Evolutionary conservation across 92 coral and sea anemone species (phyloP), one percentile per base, ranked within the genome.

Genomic region (Pocillopora meandrina): DNA sequence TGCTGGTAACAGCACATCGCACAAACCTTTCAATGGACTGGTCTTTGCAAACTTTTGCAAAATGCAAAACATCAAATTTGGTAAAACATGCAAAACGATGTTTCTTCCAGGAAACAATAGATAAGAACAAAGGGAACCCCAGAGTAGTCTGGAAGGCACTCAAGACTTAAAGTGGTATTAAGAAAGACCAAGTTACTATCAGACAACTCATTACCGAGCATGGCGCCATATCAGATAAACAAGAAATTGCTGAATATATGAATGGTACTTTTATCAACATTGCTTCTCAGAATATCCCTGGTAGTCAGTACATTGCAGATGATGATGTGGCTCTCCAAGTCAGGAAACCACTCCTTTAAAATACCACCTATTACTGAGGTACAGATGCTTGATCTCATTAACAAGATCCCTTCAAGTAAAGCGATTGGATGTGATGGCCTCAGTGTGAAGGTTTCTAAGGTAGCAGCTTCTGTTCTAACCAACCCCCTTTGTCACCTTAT

Each of bases 41-140:
- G 90, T 61, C 83, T 13, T 21, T 12, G 64, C 82, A 87, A 57
- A 65, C 35, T 36, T 71, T 31, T 75, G 92, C 87, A 61, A 80
- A 65, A 74, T 78, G 78, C 92, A 79, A 61, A 35, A 73, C 89
- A 55, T 79, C 78, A 10, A 89, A 80, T 74, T 33, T 80, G 87
- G 67, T 89, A 57, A 81, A 85, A 71, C 52, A 61, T 21, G 81
- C 92, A 8, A 75, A 86, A 65, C 70, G 79, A 20, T 66, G 82
- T 35, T 89, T 47, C 61, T 74, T 74, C 70, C 86, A 69, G 33
- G 89, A 79, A 57, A 57, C 89, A 63, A 84, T 79, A 63, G 86
- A 89, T 21, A 65, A 78, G 52, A 85, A 89, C 65, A 67, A 80
- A 66, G 81, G 80, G 21, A 81, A 89, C 62, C 86, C 92, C 63